Conservation (phyloP, 2,113 vertebrate species). For the Crotalus viridis region DNA sequence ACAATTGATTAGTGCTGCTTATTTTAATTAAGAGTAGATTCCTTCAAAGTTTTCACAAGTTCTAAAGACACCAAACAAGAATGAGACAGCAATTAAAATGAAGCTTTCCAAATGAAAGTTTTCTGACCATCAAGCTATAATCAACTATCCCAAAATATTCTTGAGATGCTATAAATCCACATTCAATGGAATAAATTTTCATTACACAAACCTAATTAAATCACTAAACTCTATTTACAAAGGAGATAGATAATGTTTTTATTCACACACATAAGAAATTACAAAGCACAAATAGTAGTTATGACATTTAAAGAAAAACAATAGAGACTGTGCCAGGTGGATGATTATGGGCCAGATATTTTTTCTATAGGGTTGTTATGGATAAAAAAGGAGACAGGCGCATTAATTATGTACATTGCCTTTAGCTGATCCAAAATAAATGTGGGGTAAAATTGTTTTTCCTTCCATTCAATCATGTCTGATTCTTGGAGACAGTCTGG, state of each 20-base stretch:
- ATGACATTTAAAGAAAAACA: neutral
- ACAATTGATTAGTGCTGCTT: neutral
- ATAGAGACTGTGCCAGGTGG: neutral
- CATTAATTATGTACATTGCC: neutral
- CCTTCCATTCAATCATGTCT: neutral
- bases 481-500: neutral
- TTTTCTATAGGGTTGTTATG: neutral
- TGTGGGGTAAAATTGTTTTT: neutral
- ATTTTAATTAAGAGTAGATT: neutral
- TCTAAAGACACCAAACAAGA: neutral
- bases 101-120: neutral
- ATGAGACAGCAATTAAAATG: neutral
- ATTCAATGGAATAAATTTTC: neutral
- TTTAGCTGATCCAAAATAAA: neutral
- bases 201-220: neutral
- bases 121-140: neutral
- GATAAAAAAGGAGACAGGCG: neutral
- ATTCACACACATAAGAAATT: neutral
- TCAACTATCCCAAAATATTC: neutral
- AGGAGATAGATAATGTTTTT: neutral
- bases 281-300: neutral
- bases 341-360: neutral
- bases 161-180: neutral
- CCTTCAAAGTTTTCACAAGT: neutral
- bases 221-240: neutral